Percentiles rank a stretch among this genome's conserved stretches.
Conservation (phyloP, 2,888 invertebrate genomes). For the Lycocerus yunnanus region DNA sequence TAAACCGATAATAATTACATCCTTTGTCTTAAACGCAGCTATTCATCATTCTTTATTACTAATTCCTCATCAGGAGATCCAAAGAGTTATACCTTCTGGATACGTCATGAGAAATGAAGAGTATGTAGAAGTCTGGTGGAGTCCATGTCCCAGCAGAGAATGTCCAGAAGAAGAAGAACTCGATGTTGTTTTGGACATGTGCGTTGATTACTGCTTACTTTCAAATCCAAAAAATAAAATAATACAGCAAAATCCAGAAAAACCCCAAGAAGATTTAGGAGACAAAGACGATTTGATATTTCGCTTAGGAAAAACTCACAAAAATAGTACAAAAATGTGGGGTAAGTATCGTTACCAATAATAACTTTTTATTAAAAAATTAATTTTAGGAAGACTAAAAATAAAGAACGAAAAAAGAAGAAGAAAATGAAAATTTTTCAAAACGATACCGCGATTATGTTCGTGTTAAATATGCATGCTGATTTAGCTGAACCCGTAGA, state of each 20-base stretch:
- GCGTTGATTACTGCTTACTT: constrained; percentile 73
- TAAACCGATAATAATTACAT: constrained; percentile 79
- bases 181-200: constrained; percentile 73
- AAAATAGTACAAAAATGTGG: constrained; percentile 9
- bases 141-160: constrained; percentile 78
- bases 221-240: constrained; percentile 50
- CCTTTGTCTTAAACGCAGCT: constrained; percentile 75
- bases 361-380: background rate
- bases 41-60: constrained; percentile 80
- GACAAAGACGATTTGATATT: constrained; percentile 62
- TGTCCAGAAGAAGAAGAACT: constrained; percentile 77
- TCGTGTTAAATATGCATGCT: constrained; percentile 67
- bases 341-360: background rate
- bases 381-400: constrained; percentile 5
- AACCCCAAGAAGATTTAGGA: constrained; percentile 55
- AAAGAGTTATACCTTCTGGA: constrained; percentile 74
- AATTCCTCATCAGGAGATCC: constrained; percentile 80
- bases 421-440: constrained; percentile 15
- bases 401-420: constrained; percentile 4
- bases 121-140: constrained; percentile 83
- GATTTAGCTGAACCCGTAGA: constrained; percentile 76
- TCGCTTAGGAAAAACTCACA: constrained; percentile 57
- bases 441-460: constrained; percentile 39
- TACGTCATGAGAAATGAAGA: constrained; percentile 73
- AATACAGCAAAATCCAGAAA: constrained; percentile 39